Evolutionary conservation across 2,113 vertebrate genomes (phyloP), one percentile per base, ranked within the genome.

Genomic region (Macrotis lagotis): DNA sequence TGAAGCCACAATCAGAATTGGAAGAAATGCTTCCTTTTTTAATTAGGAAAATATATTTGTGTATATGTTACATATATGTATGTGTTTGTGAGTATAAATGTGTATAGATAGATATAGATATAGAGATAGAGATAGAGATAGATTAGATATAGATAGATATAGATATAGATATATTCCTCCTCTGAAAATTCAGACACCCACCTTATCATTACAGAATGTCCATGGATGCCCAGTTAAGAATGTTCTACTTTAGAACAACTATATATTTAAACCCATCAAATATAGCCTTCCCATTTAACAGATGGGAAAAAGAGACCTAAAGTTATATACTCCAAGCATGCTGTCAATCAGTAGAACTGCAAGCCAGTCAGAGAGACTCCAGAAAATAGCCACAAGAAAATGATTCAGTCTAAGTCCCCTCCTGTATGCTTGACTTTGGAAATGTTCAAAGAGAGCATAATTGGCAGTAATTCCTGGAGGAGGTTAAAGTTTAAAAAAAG

Each of bases 401-500:
- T 22, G 37, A 26, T 90, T 2, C 50, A 5, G 11, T 8, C 1
- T 2, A 93, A 50, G 2, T 90, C 1, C 24, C 2, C n/a, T 92
- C 52, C 91, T n/a, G 10, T 25, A 8, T 8, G 50, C 52, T 25
- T 88, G n/a, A 0, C 3, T 24, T 48, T 8, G 48, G 88, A 51
- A 48, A 26, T 26, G 5, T 9, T 0, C 10, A 59, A 37, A 89
- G 48, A 37, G 48, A 7, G 25, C 0, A 3, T 48, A 91, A 97
- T 93, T 49, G 96, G 52, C 94, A 89, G 94, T 50, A 19, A 95
- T 24, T 83, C 66, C 66, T 83, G n/a, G 66, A 94, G 90, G 50
- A 51, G 91, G 31, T 91, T 95, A 94, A 95, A 92, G 51, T 16
- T 44, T 22, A 25, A 44, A 50, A 49, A 66, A 90, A 95, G 48